These are phyloP conservation scores for Agrilus biguttatus DNA, from an alignment of 2,888 invertebrate genomes.

Conservation along the genomic window DNA sequence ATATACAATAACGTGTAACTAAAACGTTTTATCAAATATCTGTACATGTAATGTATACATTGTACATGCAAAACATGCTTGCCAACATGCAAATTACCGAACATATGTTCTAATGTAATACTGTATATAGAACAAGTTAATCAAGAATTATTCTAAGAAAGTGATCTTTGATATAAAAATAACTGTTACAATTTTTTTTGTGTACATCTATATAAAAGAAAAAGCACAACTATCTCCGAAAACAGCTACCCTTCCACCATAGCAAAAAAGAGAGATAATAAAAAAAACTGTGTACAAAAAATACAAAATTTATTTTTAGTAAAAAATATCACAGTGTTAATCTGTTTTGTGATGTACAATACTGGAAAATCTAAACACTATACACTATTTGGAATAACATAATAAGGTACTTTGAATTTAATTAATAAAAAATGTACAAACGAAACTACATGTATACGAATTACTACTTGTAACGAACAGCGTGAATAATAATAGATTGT, in stretches of 20 bases:
- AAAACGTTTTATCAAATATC: too few species aligned
- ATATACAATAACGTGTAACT: too few species aligned
- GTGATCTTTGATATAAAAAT: too few species aligned
- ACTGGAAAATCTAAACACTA: slow-evolving; percentile 4
- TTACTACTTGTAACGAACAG: slow-evolving; percentile 3
- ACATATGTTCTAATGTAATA: too few species aligned
- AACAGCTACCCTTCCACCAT: slow-evolving; percentile 1
- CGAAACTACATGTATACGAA: not conserved
- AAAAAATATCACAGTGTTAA: slow-evolving; percentile 24
- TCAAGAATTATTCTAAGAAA: too few species aligned
- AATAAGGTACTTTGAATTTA: slow-evolving; percentile 4
- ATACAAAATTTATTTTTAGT: slow-evolving; percentile 20
- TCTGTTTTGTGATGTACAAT: slow-evolving; percentile 8
- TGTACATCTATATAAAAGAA: too few species aligned
- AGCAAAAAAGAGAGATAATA: slow-evolving; percentile 10
- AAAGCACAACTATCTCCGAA: too few species aligned
- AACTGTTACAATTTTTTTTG: too few species aligned
- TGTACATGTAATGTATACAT: too few species aligned
- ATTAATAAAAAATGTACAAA: slow-evolving; percentile 3
- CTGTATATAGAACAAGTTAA: too few species aligned
- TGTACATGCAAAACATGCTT: too few species aligned
- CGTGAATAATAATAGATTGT: slow-evolving; percentile 3
- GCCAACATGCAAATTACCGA: too few species aligned
- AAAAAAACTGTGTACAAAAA: slow-evolving; percentile 17
- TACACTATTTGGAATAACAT: not conserved